phyloP scores from a whole-genome alignment of 2,888 invertebrate genomes.

The Latrodectus elegans region DNA sequence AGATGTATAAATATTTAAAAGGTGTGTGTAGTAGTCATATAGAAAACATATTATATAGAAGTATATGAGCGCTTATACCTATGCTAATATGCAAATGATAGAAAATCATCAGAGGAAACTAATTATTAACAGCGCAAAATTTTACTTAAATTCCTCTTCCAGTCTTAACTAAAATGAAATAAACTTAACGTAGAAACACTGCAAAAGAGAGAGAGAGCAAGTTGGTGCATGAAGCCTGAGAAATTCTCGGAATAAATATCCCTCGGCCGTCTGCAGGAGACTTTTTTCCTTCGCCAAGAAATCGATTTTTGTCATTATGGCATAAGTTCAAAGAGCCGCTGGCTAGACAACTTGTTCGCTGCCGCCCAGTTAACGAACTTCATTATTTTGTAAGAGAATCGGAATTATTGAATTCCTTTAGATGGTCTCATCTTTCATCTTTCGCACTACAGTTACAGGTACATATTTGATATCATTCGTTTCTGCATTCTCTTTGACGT shows the following conservation, averaged over 20 bases:
- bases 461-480: not conserved
- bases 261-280: not conserved
- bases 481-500: not conserved
- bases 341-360: constrained; percentile 57
- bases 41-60: too few species aligned
- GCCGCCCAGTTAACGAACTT: constrained; percentile 43
- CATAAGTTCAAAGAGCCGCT: constrained; percentile 35
- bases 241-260: not conserved
- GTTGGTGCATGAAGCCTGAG: too few species aligned
- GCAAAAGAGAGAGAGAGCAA: too few species aligned
- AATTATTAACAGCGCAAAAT: too few species aligned
- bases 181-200: too few species aligned
- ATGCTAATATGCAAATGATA: too few species aligned
- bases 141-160: too few species aligned
- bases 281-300: not conserved
- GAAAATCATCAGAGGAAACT: too few species aligned
- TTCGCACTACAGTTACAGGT: not conserved
- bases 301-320: constrained; percentile 48
- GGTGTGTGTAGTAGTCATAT: too few species aligned
- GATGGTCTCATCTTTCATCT: not conserved
- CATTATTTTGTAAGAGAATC: constrained; percentile 60
- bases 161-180: too few species aligned
- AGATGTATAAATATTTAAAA: too few species aligned
- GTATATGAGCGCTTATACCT: too few species aligned
- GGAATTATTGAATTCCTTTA: constrained; percentile 63